phyloP scores from a whole-genome alignment of 2,113 vertebrate genomes.

The Anthoscopus minutus region DNA sequence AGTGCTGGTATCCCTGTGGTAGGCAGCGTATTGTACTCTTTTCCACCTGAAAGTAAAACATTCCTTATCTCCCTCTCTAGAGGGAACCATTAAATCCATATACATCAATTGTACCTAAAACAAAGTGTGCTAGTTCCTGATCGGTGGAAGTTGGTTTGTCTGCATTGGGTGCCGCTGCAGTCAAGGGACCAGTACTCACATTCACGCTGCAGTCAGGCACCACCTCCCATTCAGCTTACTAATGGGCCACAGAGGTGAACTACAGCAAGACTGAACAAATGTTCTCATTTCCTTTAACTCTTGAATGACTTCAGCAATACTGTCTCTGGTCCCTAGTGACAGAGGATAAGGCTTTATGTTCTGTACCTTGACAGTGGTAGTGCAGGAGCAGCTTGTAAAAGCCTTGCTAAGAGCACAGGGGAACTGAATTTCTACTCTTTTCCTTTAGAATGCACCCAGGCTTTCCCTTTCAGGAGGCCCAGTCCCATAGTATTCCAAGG shows the following conservation, averaged over 20 bases:
- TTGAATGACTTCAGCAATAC: neutral
- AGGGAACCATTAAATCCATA: neutral
- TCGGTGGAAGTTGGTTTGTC: neutral
- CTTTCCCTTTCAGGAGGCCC: neutral
- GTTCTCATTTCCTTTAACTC: neutral
- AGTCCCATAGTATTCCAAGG: neutral
- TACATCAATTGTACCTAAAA: neutral
- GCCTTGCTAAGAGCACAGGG: neutral
- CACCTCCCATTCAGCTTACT: neutral
- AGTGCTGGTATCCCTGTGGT: neutral
- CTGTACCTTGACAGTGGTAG: too few species aligned
- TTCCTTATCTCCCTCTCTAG: neutral
- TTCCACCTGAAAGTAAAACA: neutral
- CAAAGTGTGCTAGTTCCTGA: neutral
- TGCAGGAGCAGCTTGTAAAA: neutral
- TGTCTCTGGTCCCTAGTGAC: neutral
- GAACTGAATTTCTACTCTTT: neutral
- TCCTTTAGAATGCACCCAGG: neutral
- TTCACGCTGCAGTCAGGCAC: too few species aligned
- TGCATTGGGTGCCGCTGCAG: neutral
- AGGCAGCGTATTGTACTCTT: neutral
- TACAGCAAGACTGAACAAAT: neutral
- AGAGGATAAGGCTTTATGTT: neutral
- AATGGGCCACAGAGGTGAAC: rapidly evolving
- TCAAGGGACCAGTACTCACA: rapidly evolving